Evolutionary conservation across 2,797 vertebrate species (phyloP), one percentile per base, ranked within the genome.

Genomic region (Zenarchopterus dispar): DNA sequence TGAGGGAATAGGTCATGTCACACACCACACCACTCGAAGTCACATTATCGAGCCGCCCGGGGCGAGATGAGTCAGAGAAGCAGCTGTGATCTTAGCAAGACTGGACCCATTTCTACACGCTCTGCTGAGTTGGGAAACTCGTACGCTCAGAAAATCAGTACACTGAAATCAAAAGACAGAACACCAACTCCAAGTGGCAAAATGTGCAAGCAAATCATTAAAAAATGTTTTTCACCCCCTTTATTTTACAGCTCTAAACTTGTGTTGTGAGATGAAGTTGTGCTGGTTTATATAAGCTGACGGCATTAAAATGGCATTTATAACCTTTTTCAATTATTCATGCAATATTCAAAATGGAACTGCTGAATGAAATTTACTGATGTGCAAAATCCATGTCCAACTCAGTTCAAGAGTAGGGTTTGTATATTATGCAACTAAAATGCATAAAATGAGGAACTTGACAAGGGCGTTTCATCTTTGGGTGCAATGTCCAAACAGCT

Each of bases 21-120:
- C 65, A 82, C 69, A 78, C 82, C 54, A 66, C 56, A 18, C 73
- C 70, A 75, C 67, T 71, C 67, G 52, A 77, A 73, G 76, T 82
- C 74, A 81, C 65, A 55, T 68, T 73, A 74, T 71, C 57, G 62
- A 59, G 50, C 61, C 13, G 16, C 67, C 26, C 42, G 23, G 24
- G 62, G 62, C 51, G 19, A 23, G 53, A 63, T 69, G 70, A 78
- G 61, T 84, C 64, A 77, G 33, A 41, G 54, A 66, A 24, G 2
- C 54, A 50, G 62, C 62, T 13, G 56, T 21, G 59, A 1, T 39
- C 11, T 13, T 16, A 15, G 13, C 11, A 39, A 8, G 31, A 69
- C 64, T 39, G 48, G 58, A 57, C 33, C n/a, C 17, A 22, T 28
- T 28, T 53, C 33, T 2, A 22, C 21, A 8, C 15, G 26, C 49